phyloP scores from a whole-genome alignment of 2,113 vertebrate species.

The Elanus axillaris region DNA sequence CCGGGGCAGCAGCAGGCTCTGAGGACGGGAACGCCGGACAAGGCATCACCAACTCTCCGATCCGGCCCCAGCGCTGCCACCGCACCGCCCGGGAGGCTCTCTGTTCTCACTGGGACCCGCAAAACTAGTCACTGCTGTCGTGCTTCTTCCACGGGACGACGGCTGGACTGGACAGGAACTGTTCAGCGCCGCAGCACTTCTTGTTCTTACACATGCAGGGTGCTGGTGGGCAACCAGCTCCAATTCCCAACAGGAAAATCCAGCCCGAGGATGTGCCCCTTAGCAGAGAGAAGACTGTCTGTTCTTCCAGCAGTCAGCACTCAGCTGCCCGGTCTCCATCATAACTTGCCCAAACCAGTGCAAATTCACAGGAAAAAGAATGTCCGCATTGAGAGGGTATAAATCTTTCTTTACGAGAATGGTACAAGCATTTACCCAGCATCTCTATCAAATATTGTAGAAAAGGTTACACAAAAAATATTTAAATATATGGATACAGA shows the following conservation, averaged over 20 bases:
- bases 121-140: background rate
- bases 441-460: constrained; percentile 69
- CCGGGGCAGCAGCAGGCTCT: background rate
- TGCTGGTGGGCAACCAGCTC: background rate
- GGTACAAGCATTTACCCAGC: constrained; percentile 50
- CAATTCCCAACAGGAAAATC: background rate
- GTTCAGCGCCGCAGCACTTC: background rate
- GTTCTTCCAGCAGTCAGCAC: background rate
- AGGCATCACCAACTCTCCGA: background rate
- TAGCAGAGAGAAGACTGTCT: background rate
- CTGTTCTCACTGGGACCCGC: background rate
- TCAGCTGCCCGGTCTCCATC: background rate
- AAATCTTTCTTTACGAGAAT: constrained; percentile 60
- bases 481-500: constrained; percentile 63
- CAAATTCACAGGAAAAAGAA: constrained; percentile 16
- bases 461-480: constrained; percentile 76
- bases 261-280: background rate
- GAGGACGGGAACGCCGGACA: background rate
- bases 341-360: background rate
- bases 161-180: background rate
- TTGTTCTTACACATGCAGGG: background rate
- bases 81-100: rapidly evolving
- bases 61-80: background rate
- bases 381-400: constrained; percentile 19
- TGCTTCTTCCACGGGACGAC: rapidly evolving